Evolutionary conservation across 1,140 invertebrate genomes (phyloP).

Genomic region (Aricia agestis): DNA sequence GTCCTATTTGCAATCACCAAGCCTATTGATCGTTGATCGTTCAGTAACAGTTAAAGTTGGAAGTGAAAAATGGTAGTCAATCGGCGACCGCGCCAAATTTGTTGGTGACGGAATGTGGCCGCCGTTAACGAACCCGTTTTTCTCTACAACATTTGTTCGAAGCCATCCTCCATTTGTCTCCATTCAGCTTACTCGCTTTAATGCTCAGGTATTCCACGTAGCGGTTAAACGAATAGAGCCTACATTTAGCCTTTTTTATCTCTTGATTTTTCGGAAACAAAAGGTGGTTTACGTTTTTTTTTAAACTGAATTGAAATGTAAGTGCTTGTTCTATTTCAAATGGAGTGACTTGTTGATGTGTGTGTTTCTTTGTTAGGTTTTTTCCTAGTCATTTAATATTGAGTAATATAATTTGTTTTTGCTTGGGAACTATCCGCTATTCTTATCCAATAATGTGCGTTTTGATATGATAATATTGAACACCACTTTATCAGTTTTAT

Average conservation of each 20-base stretch:
- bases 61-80: constrained; percentile 4
- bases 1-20: no score
- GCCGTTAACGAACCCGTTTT: constrained; percentile 12
- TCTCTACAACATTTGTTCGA: constrained; percentile 15
- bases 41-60: neutral
- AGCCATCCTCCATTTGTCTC: constrained; percentile 16
- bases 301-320: neutral
- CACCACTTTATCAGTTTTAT: no score
- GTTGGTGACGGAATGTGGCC: constrained; percentile 15
- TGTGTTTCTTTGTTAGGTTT: no score
- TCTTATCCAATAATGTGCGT: no score
- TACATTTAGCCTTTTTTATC: constrained; percentile 13
- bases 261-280: constrained; percentile 1
- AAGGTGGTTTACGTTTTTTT: neutral
- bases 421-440: no score
- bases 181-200: constrained; percentile 15
- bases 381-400: no score
- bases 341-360: neutral
- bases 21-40: neutral
- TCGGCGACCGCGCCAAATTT: constrained; percentile 5
- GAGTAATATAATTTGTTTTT: no score
- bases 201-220: constrained; percentile 12
- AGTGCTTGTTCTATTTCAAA: neutral
- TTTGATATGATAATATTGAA: no score
- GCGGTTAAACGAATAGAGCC: constrained; percentile 4